phyloP scores from a whole-genome alignment of 2,797 vertebrate species.

The Semaprochilodus insignis region DNA sequence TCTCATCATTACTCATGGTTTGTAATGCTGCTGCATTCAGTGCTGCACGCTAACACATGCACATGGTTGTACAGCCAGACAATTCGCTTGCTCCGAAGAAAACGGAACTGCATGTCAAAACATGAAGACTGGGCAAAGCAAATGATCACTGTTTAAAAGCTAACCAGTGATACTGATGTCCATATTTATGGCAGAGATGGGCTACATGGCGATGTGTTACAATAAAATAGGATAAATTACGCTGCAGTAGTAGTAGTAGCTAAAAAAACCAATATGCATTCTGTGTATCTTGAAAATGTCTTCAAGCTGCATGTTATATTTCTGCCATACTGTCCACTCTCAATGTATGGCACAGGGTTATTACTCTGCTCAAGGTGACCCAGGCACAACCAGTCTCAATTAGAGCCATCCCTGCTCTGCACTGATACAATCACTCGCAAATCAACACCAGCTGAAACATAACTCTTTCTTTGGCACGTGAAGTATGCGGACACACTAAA shows the following conservation, averaged over 20 bases:
- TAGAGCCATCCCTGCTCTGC: not conserved
- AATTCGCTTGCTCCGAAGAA: not conserved
- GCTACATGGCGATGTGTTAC: not conserved
- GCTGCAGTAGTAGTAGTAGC: fast-evolving
- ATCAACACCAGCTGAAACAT: conserved; percentile 1
- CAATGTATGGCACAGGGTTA: not conserved
- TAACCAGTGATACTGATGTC: not conserved
- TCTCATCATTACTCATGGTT: conserved; percentile 26
- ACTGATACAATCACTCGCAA: not conserved
- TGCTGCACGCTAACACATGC: not conserved
- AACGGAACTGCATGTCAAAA: not conserved
- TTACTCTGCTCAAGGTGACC: conserved; percentile 7
- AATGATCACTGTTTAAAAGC: not conserved
- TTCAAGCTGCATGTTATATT: too few species aligned
- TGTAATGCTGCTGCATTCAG: not conserved
- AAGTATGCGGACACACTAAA: not conserved
- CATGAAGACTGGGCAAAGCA: not conserved
- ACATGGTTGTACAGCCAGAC: not conserved
- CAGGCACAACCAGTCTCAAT: not conserved
- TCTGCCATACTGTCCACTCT: too few species aligned
- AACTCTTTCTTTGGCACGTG: conserved; percentile 16
- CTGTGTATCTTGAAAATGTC: too few species aligned
- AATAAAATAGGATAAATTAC: not conserved
- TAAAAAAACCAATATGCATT: too few species aligned
- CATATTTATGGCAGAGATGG: not conserved